A percentile compares a stretch with the other conserved stretches of the same genome.
Evolutionary conservation across 2,888 invertebrate genomes (phyloP).

Genomic region (Drosophila pseudotalamancana): DNA sequence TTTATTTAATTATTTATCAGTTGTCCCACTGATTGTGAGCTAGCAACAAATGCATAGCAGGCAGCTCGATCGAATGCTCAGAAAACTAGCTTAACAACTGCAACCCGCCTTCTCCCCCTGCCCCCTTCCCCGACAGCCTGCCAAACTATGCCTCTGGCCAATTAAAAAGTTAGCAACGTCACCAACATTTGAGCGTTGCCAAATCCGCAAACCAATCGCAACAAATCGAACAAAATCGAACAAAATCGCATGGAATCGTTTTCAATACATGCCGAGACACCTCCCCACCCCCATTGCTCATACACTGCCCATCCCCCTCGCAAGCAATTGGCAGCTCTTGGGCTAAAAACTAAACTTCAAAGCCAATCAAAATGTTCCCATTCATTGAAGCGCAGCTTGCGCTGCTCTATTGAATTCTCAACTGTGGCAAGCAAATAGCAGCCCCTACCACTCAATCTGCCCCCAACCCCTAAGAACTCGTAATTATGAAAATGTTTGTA

Average conservation of each 20-base stretch:
- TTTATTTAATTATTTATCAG: no score
- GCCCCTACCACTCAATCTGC: neutral
- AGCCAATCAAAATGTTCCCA: constrained; percentile 65
- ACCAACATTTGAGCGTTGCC: constrained; percentile 29
- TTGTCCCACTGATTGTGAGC: no score
- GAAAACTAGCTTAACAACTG: no score
- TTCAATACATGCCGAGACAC: constrained; percentile 21
- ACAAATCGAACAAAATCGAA: constrained; percentile 56
- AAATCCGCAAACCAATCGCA: constrained; percentile 51
- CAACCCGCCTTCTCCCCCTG: neutral
- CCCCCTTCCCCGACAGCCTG: neutral
- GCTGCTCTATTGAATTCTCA: constrained; percentile 59
- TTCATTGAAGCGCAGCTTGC: constrained; percentile 59
- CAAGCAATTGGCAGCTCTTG: constrained; percentile 5
- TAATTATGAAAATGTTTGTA: constrained; percentile 62
- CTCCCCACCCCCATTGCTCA: neutral
- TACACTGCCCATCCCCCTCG: no score
- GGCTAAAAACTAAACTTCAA: constrained; percentile 52
- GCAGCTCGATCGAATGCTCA: neutral
- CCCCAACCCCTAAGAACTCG: neutral
- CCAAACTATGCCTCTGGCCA: constrained; percentile 21
- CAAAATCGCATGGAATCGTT: constrained; percentile 48
- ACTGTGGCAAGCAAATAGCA: constrained; percentile 22
- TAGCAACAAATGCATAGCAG: no score
- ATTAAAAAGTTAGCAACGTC: constrained; percentile 50